These are phyloP conservation scores for Crocuta crocuta DNA, from an alignment of 2,113 vertebrate species.

Conservation along the genomic window DNA sequence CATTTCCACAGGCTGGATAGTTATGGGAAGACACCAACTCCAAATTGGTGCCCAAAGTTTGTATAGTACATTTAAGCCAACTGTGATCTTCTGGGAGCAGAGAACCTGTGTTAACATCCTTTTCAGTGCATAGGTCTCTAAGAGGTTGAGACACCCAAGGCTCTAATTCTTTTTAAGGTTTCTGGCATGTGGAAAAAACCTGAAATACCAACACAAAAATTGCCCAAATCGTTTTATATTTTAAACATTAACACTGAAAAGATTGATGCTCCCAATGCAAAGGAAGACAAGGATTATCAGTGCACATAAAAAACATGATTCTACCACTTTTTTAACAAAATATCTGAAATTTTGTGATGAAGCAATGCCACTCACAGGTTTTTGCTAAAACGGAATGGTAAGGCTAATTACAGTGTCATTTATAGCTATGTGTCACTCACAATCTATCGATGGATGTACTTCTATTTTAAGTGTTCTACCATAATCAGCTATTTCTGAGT, in stretches of 20 bases:
- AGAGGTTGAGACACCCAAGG: neutral
- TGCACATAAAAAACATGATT: neutral
- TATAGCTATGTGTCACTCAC: slow-evolving; percentile 30
- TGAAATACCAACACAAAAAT: neutral
- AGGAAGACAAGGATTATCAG: neutral
- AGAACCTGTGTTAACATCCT: neutral
- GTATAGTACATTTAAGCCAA: neutral
- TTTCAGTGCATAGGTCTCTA: neutral
- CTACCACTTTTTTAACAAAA: neutral
- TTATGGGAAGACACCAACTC: neutral
- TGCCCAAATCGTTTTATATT: neutral
- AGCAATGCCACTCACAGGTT: neutral
- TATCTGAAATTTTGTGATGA: neutral
- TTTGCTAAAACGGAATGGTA: slow-evolving; percentile 9
- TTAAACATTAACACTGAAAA: slow-evolving; percentile 31
- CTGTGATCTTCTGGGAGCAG: neutral
- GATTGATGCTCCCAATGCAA: neutral
- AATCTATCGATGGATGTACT: slow-evolving; percentile 22
- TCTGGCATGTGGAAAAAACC: neutral
- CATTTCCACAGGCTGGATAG: neutral
- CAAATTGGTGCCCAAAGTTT: neutral
- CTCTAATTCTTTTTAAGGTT: neutral
- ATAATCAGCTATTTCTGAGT: slow-evolving; percentile 60
- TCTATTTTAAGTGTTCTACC: slow-evolving; percentile 41
- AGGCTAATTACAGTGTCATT: slow-evolving; percentile 38